Evolutionary conservation across 92 coral and sea anemone genomes (phyloP), one percentile per base, ranked within the genome.

Genomic region (Porites cylindrica): DNA sequence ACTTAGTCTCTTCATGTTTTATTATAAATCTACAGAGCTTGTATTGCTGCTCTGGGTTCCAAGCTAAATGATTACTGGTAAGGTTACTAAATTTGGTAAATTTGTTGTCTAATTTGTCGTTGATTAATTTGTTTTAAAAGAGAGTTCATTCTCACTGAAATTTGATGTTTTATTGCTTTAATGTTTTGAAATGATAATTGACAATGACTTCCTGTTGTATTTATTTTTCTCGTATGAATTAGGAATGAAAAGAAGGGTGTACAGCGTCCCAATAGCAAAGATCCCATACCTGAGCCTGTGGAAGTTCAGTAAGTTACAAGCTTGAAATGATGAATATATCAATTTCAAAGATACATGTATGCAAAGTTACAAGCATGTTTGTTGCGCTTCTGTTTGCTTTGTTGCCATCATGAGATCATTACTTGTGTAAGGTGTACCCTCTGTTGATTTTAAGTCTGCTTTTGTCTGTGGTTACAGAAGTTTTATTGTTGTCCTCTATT

Each of bases 211-310:
- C 43, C 11, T 60, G 52, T 72, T 21, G 47, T 54, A 38, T 7
- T 38, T n/a, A 32, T 53, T 8, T 61, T 21, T 38, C n/a, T 51
- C 21, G 6, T 64, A 9, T 6, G 18, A 6, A 11, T 20, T 50
- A 96, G 99, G 99, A 96, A 93, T 90, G 99, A 96, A 38, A 96
- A 96, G 91, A 96, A 96, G 78, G 99, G 99, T 1, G 89, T 83
- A 61, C 95, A 93, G 26, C 83, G 90, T 7, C 80, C 85, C 14
- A 90, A 85, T 78, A 85, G 83, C 71, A 89, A 90, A 51, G 89
- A 70, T 1, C 79, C 86, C 3, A 77, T 95, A 56, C 96, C 98
- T 7, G 99, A 93, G 62, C 99, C 99, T 11, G 95, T 82, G 77
- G 99, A 96, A 89, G 94, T 96, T 51, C 91, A 94, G 98, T 96